Evolutionary conservation across 2,113 vertebrate species (phyloP).

Genomic region (Pygoscelis antarcticus): DNA sequence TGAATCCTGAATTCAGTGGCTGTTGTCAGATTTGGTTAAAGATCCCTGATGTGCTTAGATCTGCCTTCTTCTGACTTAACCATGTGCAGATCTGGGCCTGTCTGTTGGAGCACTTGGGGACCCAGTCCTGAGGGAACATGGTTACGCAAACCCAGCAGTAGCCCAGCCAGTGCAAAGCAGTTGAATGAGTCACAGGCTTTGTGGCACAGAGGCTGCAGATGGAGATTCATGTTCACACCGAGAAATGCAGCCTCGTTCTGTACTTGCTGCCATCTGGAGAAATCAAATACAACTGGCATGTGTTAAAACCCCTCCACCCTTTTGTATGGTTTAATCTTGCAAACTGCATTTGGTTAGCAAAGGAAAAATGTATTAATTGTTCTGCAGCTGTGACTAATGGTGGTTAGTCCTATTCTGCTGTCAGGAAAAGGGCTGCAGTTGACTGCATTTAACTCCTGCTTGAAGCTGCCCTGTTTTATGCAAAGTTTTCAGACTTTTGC

Average conservation of each 20-base stretch:
- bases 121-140: neutral
- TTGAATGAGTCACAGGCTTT: constrained; percentile 9
- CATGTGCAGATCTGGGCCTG: neutral
- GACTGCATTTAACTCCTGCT: neutral
- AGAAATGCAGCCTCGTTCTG: neutral
- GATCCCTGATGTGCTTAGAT: neutral
- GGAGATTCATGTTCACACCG: neutral
- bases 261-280: neutral
- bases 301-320: constrained; percentile 23
- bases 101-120: neutral
- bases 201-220: constrained; percentile 16
- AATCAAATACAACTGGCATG: constrained; percentile 23
- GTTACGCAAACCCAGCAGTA: neutral
- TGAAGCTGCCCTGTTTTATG: neutral
- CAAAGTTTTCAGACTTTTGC: neutral
- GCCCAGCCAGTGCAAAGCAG: constrained; percentile 13
- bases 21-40: neutral
- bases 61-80: neutral
- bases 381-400: constrained; percentile 36
- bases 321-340: constrained; percentile 25
- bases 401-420: constrained; percentile 43
- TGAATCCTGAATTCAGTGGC: neutral
- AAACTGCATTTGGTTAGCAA: constrained; percentile 50
- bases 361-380: constrained; percentile 57
- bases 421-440: neutral